Percentiles rank a stretch among this genome's conserved stretches.
Conservation (phyloP, 2,797 vertebrate species). For the Clarias platycephalus region DNA sequence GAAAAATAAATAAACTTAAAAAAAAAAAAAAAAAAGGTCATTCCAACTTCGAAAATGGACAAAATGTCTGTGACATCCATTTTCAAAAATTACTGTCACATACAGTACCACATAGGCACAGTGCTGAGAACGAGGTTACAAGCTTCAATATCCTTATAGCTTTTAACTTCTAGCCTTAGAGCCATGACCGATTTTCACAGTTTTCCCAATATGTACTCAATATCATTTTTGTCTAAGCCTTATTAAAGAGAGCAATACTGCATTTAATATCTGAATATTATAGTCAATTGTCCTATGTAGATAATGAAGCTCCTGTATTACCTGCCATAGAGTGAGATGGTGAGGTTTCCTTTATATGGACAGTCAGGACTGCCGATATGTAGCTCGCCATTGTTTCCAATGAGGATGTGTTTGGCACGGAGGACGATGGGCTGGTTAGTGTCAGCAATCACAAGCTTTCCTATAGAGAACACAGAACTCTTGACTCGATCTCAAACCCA, state of each 20-base stretch:
- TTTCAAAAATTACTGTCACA: neutral
- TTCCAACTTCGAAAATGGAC: neutral
- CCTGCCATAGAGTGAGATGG: conserved; percentile 89
- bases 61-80: neutral
- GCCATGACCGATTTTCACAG: too few relatives aligned
- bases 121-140: neutral
- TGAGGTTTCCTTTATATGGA: conserved; percentile 85
- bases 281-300: neutral
- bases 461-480: conserved; percentile 64
- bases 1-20: neutral
- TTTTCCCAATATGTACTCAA: neutral
- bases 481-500: conserved; percentile 3
- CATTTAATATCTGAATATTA: neutral
- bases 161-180: neutral
- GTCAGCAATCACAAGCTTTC: conserved; percentile 90
- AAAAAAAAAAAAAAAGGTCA: neutral
- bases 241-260: neutral
- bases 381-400: conserved; percentile 85
- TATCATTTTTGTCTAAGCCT: neutral
- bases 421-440: conserved; percentile 76
- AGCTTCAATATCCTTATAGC: neutral
- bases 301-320: conserved; percentile 59
- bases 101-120: neutral
- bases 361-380: conserved; percentile 87
- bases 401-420: conserved; percentile 86